Conservation (phyloP, 1,140 invertebrate genomes). For the Drosophila lacertosa region DNA sequence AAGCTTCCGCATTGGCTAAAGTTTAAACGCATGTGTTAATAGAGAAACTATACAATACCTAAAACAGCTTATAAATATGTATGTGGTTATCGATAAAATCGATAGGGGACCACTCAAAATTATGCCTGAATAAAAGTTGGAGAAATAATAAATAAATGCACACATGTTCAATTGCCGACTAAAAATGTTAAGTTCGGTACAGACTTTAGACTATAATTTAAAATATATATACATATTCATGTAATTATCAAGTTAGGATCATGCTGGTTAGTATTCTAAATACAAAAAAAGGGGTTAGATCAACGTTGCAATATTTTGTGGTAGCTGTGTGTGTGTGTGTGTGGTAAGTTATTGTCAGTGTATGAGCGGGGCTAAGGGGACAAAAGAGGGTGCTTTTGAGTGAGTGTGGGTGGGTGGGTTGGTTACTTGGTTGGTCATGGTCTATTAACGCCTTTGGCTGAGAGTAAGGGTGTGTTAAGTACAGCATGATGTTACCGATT, state of each 20-base stretch:
- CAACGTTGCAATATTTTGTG: constrained; percentile 6
- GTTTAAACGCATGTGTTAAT: no score
- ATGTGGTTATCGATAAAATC: no score
- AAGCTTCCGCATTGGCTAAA: no score
- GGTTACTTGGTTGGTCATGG: constrained; percentile 52
- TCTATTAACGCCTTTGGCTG: constrained; percentile 48
- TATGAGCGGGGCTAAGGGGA: background rate
- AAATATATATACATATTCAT: background rate
- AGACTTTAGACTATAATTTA: background rate
- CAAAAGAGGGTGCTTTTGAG: constrained; percentile 4
- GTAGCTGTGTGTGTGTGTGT: constrained; percentile 5
- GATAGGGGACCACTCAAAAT: no score
- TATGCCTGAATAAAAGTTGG: background rate
- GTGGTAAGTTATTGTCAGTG: constrained; percentile 45
- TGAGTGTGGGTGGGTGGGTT: constrained; percentile 31
- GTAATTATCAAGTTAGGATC: constrained; percentile 1
- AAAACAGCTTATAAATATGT: no score
- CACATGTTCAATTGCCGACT: background rate
- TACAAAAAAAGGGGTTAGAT: constrained; percentile 27
- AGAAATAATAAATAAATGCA: background rate
- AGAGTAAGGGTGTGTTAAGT: constrained; percentile 21
- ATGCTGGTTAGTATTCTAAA: constrained; percentile 27
- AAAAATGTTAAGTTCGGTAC: background rate
- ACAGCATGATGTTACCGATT: constrained; percentile 16
- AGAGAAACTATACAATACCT: no score